phyloP scores from a whole-genome alignment of 2,113 vertebrate species.

The Phaethon lepturus region DNA sequence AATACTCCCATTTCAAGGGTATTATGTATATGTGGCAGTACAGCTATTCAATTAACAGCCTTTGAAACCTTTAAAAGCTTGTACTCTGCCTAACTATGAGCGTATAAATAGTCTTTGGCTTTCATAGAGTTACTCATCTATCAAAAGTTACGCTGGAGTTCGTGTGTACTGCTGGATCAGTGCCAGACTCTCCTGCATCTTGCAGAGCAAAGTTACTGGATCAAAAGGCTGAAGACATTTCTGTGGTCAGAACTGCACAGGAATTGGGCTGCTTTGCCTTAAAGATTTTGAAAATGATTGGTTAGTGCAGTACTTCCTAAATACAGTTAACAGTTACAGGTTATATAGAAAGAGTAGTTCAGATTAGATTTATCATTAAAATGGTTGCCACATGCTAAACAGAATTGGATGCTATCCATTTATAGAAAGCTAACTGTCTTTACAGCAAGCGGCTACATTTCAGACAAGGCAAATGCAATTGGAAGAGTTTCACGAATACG shows the following conservation, averaged over 20 bases:
- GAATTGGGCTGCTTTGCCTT: neutral
- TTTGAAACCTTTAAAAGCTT: slow-evolving; percentile 29
- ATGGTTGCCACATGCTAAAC: neutral
- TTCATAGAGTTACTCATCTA: neutral
- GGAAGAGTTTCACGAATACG: neutral
- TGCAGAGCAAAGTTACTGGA: neutral
- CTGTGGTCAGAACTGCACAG: neutral
- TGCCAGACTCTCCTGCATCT: neutral
- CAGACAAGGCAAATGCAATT: neutral
- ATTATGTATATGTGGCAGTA: neutral
- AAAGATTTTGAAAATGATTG: neutral
- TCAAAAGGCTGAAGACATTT: neutral
- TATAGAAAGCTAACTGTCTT: neutral
- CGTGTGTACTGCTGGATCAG: neutral
- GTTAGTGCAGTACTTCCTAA: neutral
- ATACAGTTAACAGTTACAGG: neutral
- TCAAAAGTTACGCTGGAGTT: neutral
- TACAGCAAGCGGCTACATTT: neutral
- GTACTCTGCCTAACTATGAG: neutral
- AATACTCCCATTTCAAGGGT: neutral
- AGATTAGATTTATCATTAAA: neutral
- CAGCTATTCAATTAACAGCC: slow-evolving; percentile 26
- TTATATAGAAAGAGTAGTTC: neutral
- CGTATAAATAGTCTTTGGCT: slow-evolving; percentile 8
- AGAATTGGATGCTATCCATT: neutral